Evolutionary conservation across 92 coral and sea anemone genomes (phyloP).

Genomic region (Heliopora coerulea): DNA sequence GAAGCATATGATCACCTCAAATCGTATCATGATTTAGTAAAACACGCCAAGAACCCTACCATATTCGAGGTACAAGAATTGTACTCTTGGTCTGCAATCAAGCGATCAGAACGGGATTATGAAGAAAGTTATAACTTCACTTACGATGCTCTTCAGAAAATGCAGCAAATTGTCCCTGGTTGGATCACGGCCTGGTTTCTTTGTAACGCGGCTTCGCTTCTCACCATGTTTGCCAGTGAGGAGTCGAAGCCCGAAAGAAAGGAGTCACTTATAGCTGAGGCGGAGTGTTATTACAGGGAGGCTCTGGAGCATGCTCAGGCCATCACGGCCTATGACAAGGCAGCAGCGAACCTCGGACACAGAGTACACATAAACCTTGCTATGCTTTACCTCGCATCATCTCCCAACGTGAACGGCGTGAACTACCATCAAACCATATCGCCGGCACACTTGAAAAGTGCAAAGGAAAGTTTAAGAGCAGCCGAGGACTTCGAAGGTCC

Average conservation of each 20-base stretch:
- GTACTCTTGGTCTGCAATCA: conserved; percentile 30
- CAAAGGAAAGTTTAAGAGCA: conserved; percentile 18
- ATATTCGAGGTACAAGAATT: conserved; percentile 36
- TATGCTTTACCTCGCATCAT: conserved; percentile 27
- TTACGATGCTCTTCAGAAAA: conserved; percentile 29
- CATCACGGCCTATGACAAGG: conserved; percentile 11
- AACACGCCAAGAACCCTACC: conserved; percentile 5
- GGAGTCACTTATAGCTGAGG: not conserved
- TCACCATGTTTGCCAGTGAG: conserved; percentile 31
- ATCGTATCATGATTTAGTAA: conserved; percentile 5
- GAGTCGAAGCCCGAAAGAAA: conserved; percentile 4
- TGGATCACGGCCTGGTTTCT: conserved; percentile 40
- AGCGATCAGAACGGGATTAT: conserved; percentile 19
- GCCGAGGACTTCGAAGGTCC: conserved; percentile 32
- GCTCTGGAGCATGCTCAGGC: conserved; percentile 20
- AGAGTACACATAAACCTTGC: conserved; percentile 27
- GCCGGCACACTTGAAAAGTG: conserved; percentile 21
- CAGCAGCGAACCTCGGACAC: conserved; percentile 15
- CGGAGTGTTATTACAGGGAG: conserved; percentile 25
- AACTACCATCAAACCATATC: conserved; percentile 16
- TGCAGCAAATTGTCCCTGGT: conserved; percentile 21
- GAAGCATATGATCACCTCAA: conserved; percentile 14
- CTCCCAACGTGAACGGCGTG: not conserved
- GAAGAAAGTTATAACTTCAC: conserved; percentile 16
- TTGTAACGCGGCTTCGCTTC: conserved; percentile 32